Evolutionary conservation across 2,888 invertebrate genomes (phyloP).

Genomic region (Fragum sueziense): DNA sequence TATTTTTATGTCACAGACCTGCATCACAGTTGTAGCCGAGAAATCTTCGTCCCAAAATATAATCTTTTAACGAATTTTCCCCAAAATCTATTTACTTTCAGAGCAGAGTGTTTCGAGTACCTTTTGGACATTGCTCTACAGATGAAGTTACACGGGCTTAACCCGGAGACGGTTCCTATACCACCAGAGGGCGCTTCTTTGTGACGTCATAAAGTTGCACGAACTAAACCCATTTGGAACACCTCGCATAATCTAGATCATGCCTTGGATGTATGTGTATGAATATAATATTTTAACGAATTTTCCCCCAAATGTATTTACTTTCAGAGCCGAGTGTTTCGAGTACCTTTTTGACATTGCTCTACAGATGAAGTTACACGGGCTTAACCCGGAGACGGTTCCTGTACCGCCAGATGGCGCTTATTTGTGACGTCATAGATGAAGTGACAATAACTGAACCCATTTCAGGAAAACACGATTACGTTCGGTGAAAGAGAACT

Average conservation of each 20-base stretch:
- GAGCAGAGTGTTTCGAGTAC: constrained; percentile 98
- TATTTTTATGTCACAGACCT: too few species aligned
- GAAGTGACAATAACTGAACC: too few species aligned
- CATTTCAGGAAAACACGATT: too few species aligned
- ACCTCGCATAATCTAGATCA: too few species aligned
- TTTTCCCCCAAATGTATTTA: too few species aligned
- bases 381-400: constrained; percentile 67
- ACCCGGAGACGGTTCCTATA: constrained; percentile 64
- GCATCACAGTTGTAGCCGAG: too few species aligned
- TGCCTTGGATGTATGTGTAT: too few species aligned
- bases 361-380: constrained; percentile 90
- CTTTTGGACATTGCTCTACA: constrained; percentile 95
- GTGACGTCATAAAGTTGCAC: constrained; percentile 5
- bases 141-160: constrained; percentile 87
- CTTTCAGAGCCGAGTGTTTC: constrained; percentile 97
- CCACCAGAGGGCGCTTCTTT: constrained; percentile 71
- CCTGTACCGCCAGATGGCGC: constrained; percentile 71
- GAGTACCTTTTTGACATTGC: constrained; percentile 97
- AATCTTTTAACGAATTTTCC: too few species aligned
- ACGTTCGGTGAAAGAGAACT: too few species aligned
- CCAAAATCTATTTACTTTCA: constrained; percentile 81
- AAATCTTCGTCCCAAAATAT: too few species aligned
- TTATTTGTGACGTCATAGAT: constrained; percentile 47
- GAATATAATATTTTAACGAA: too few species aligned
- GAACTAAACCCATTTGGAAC: too few species aligned